Evolutionary conservation across 2,888 invertebrate genomes (phyloP).

Genomic region (Acleris literana): DNA sequence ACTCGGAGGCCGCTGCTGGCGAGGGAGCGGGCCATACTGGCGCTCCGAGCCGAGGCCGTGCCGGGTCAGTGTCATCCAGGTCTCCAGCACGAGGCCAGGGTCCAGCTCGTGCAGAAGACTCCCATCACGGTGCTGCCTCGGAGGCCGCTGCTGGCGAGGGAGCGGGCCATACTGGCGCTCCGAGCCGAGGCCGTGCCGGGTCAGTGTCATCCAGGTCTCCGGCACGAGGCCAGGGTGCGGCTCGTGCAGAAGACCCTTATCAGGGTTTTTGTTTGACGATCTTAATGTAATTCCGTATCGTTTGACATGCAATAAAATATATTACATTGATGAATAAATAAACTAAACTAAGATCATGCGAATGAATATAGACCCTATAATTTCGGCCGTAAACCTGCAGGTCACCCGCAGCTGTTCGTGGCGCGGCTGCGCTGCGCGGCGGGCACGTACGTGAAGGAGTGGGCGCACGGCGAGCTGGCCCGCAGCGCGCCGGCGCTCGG

Average conservation of each 20-base stretch:
- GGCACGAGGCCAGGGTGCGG: conserved; percentile 71
- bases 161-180: conserved; percentile 85
- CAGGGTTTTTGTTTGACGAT: conserved; percentile 87
- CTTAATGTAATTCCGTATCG: no score
- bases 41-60: conserved; percentile 76
- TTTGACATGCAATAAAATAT: background rate
- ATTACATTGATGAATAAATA: no score
- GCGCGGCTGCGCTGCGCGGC: conserved; percentile 92
- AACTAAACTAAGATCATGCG: no score
- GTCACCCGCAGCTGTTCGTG: conserved; percentile 81
- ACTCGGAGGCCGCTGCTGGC: conserved; percentile 91
- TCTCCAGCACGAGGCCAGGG: conserved; percentile 53
- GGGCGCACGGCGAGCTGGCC: conserved; percentile 97
- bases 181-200: conserved; percentile 80
- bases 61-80: conserved; percentile 55
- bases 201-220: conserved; percentile 27
- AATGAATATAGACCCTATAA: no score
- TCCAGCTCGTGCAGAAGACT: conserved; percentile 90
- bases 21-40: conserved; percentile 86
- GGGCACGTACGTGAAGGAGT: conserved; percentile 98
- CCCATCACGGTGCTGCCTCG: conserved; percentile 95
- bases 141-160: conserved; percentile 88
- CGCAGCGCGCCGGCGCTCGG: conserved; percentile 91
- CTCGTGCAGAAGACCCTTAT: conserved; percentile 94
- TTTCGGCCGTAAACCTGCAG: conserved; percentile 48